Evolutionary conservation across 2,888 invertebrate genomes (phyloP), one percentile per base, ranked within the genome.

Genomic region (Agrilus cyanescens): DNA sequence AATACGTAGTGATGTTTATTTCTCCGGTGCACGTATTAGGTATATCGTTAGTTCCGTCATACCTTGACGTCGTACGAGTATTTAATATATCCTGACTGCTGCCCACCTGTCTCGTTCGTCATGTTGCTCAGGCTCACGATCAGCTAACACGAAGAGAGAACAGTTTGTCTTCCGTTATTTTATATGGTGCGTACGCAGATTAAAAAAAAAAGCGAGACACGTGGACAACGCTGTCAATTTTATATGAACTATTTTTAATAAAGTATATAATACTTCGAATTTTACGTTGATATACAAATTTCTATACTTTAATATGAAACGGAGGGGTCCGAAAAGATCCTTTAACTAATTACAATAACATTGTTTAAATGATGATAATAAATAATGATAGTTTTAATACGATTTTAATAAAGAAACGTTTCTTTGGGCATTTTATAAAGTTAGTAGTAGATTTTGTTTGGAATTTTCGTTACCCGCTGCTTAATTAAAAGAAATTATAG

Each of bases 331-430:
- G 25, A 54, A 46, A 47, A 42, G 41, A 47, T 58, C 57, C 59
- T 57, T 55, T 50, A 49, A 59, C 60, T 57, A 56, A 62, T 60
- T 63, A 63, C 58, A 62, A 62, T 61, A 65, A 65, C 52, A 59
- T 60, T 61, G 54, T 61, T 62, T 62, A 60, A 59, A 59, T 57
- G 60, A 61, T 60, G 58, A 59, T 57, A 58, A 56, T 56, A 55
- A 60, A 59, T 63, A 63, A 65, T 58, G 58, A 62, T 63, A 63
- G 63, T 57, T 64, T 64, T 63, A 64, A 65, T 63, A 63, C 62
- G 58, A 64, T 64, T 65, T 63, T 62, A 63, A 62, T 64, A 63
- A 61, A 62, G 58, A 49, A 51, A 57, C 44, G 59, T 61, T 63
- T 62, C 62, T 63, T 64, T 65, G 63, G 65, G 63, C 64, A 64